Conservation (phyloP, 2,888 invertebrate species). For the Drosophila diplacantha region DNA sequence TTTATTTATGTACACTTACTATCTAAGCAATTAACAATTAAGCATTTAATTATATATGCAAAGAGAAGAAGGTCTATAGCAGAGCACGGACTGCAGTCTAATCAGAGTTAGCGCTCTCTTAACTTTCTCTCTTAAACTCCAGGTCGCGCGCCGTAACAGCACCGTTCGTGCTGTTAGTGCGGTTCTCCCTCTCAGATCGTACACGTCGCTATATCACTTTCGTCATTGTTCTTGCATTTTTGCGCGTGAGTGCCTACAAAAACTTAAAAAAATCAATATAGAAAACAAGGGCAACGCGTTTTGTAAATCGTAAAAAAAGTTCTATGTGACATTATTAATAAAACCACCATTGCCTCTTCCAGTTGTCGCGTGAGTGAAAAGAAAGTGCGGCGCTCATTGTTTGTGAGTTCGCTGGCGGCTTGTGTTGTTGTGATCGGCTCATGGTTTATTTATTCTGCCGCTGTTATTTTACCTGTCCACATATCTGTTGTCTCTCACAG, state of each 20-base stretch:
- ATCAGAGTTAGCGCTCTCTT: background rate
- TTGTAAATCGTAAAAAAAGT: slow-evolving; percentile 6
- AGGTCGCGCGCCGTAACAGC: slow-evolving; percentile 10
- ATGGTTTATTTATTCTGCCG: slow-evolving; percentile 15
- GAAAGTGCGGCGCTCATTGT: slow-evolving; percentile 22
- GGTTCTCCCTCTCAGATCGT: slow-evolving; percentile 41
- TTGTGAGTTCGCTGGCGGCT: slow-evolving; percentile 13
- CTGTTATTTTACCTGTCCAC: slow-evolving; percentile 22
- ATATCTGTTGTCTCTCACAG: slow-evolving; percentile 32
- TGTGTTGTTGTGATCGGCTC: slow-evolving; percentile 19
- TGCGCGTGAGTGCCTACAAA: slow-evolving; percentile 15
- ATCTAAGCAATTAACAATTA: too few relatives aligned
- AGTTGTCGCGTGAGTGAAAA: slow-evolving; percentile 58
- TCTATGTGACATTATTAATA: slow-evolving; percentile 20
- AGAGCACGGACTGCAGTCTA: too few relatives aligned
- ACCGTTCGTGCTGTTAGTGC: slow-evolving; percentile 31
- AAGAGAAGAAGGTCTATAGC: too few relatives aligned
- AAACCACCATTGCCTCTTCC: slow-evolving; percentile 16
- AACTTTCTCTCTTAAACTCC: background rate
- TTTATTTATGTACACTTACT: too few relatives aligned
- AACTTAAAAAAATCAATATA: background rate
- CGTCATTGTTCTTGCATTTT: slow-evolving; percentile 25
- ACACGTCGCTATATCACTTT: slow-evolving; percentile 51
- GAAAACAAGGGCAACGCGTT: slow-evolving; percentile 14
- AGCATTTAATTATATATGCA: too few relatives aligned